Percentiles rank a stretch among this genome's conserved stretches.
Conservation (phyloP, 2,888 invertebrate genomes). For the Ormyrus pomaceus region DNA sequence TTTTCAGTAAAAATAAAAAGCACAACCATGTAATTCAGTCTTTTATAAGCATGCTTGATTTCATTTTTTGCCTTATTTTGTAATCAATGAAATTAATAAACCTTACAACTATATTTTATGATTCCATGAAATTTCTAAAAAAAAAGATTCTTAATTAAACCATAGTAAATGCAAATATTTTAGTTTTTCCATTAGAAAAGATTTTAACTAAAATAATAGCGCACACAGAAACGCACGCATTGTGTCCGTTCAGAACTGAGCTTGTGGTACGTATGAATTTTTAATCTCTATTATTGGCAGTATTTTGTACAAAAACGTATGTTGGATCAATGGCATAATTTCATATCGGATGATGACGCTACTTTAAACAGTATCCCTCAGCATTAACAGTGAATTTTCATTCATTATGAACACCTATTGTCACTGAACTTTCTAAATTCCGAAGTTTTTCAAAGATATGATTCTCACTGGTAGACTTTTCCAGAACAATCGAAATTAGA, state of each 20-base stretch:
- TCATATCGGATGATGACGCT: neutral
- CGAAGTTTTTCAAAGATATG: neutral
- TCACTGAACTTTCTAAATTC: neutral
- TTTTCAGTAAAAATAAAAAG: slow-evolving; percentile 17
- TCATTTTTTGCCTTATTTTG: slow-evolving; percentile 8
- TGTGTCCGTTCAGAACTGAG: neutral
- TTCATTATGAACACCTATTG: no score
- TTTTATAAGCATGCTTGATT: slow-evolving; percentile 29
- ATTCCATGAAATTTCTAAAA: neutral
- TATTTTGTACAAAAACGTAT: slow-evolving; percentile 32
- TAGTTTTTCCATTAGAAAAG: neutral
- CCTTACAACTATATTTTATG: neutral
- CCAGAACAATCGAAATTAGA: no score
- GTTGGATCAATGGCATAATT: neutral
- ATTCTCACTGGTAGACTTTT: neutral
- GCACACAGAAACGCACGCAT: neutral
- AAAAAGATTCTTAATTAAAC: neutral
- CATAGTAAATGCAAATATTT: neutral
- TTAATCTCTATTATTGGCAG: slow-evolving; percentile 57
- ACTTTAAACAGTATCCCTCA: neutral
- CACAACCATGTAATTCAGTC: slow-evolving; percentile 49
- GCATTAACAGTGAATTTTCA: neutral
- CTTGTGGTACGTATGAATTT: neutral
- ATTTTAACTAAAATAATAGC: neutral
- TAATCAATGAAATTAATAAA: slow-evolving; percentile 16